These are phyloP conservation scores for Drosophila affinis DNA, from an alignment of 2,888 invertebrate genomes.

Conservation along the genomic window DNA sequence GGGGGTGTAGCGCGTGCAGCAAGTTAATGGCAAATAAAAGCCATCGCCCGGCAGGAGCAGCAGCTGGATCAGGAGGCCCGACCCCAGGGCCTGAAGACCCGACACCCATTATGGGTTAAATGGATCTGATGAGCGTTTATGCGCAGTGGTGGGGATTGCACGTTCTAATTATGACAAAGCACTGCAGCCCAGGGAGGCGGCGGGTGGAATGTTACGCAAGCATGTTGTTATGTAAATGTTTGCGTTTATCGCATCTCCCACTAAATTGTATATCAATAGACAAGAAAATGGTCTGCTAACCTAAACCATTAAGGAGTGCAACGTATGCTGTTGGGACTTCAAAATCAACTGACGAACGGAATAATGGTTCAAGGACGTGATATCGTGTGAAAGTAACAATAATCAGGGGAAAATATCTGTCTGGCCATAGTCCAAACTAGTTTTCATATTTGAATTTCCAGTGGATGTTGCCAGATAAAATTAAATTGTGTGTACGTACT, in stretches of 20 bases:
- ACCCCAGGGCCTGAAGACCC: conserved; percentile 35
- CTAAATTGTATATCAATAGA: conserved; percentile 29
- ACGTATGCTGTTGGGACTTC: not conserved
- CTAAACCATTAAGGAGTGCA: not conserved
- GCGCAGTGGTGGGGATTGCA: conserved; percentile 46
- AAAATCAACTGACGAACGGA: no score
- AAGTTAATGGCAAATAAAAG: conserved; percentile 71
- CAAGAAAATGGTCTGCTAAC: not conserved
- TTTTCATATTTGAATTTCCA: no score
- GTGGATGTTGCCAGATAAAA: no score
- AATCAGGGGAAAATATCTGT: no score
- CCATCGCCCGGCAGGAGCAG: conserved; percentile 38
- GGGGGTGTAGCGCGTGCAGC: conserved; percentile 59
- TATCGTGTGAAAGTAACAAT: no score
- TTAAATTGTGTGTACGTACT: no score
- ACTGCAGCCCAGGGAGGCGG: not conserved
- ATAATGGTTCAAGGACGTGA: no score
- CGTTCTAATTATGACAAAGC: conserved; percentile 68
- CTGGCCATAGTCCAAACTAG: no score
- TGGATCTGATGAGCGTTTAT: conserved; percentile 78
- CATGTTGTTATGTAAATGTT: conserved; percentile 35
- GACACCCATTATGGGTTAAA: conserved; percentile 67
- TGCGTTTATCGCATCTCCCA: conserved; percentile 30
- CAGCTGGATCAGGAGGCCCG: conserved; percentile 29
- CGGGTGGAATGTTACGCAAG: conserved; percentile 24